These are phyloP conservation scores for Bruchidius siliquastri DNA, from an alignment of 2,888 invertebrate species.

Conservation along the genomic window DNA sequence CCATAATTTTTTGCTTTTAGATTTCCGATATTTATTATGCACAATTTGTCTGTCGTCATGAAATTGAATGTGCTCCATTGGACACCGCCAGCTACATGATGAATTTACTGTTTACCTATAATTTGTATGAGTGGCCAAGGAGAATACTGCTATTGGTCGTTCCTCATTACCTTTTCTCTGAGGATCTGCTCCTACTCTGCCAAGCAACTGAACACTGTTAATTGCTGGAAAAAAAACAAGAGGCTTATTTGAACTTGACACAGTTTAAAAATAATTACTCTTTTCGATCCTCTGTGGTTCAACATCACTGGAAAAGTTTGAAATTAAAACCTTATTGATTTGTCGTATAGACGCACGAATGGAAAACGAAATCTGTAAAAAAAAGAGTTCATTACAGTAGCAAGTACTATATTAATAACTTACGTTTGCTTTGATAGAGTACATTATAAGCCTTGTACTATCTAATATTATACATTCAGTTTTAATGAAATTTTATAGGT, in stretches of 20 bases:
- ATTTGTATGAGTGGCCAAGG: constrained; percentile 83
- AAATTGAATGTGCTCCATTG: no score
- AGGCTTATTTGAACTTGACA: neutral
- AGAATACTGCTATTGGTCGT: constrained; percentile 84
- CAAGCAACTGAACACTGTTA: constrained; percentile 79
- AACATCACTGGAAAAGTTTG: neutral
- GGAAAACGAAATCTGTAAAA: neutral
- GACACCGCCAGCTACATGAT: no score
- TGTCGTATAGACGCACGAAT: neutral
- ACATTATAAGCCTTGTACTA: no score
- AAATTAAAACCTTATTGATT: neutral
- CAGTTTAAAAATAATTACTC: constrained; percentile 29
- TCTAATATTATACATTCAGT: no score
- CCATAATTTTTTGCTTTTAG: no score
- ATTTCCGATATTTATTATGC: no score
- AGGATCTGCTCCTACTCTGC: constrained; percentile 85
- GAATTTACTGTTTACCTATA: no score
- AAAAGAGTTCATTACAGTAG: no score
- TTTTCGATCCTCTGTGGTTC: constrained; percentile 43
- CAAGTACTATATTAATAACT: no score
- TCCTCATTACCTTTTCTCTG: constrained; percentile 75
- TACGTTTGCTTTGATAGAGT: no score
- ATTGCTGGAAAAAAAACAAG: constrained; percentile 55
- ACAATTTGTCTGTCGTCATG: no score
- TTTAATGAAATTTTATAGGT: no score